phyloP scores from a whole-genome alignment of 2,888 invertebrate genomes.

The Brachylomia viminalis region DNA sequence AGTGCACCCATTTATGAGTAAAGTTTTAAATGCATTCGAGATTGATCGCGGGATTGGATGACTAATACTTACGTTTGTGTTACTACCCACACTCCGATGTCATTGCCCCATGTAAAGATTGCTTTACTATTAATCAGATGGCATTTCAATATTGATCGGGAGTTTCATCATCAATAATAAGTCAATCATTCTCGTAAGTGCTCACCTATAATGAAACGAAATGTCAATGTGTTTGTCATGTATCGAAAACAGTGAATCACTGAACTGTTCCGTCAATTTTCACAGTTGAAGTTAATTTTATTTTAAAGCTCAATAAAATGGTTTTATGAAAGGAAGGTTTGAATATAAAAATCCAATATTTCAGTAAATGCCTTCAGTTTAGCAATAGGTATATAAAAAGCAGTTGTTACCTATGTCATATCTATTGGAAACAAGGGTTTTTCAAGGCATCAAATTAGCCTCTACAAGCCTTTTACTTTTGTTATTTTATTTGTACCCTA shows the following conservation, averaged over 20 bases:
- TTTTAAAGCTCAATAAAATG: conserved; percentile 32
- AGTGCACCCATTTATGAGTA: conserved; percentile 83
- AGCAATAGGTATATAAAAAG: background rate
- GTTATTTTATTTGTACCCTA: conserved; percentile 12
- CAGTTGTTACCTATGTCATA: background rate
- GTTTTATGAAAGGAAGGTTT: conserved; percentile 14
- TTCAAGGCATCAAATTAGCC: conserved; percentile 9
- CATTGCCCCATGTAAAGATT: conserved; percentile 42
- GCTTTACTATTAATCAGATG: conserved; percentile 54
- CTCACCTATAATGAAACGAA: conserved; percentile 4
- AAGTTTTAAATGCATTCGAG: conserved; percentile 80
- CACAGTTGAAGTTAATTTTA: conserved; percentile 25
- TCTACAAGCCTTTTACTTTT: conserved; percentile 36
- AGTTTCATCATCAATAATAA: conserved; percentile 13
- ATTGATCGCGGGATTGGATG: conserved; percentile 76
- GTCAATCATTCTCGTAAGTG: conserved; percentile 26
- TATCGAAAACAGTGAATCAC: conserved; percentile 38
- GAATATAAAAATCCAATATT: conserved; percentile 18
- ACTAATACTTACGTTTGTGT: conserved; percentile 64
- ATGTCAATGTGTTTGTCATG: conserved; percentile 36
- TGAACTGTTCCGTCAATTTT: conserved; percentile 35
- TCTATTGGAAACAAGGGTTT: background rate
- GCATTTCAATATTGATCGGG: conserved; percentile 46
- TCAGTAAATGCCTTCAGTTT: background rate
- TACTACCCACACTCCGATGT: conserved; percentile 49